phyloP scores from a whole-genome alignment of 2,113 vertebrate genomes.

The Corythoichthys haematopterus region DNA sequence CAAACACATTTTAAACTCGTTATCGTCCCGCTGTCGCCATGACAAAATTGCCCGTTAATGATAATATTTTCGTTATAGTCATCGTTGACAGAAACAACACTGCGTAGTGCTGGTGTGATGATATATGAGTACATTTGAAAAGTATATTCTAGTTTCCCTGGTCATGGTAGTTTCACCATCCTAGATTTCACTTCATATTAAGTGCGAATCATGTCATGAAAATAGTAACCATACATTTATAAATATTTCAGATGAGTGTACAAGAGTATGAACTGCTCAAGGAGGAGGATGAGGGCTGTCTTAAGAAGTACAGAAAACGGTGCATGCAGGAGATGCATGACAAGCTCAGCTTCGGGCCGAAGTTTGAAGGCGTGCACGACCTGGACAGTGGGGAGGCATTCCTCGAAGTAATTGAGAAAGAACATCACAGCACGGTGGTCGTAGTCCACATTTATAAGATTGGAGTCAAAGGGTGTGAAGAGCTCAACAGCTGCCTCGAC shows the following conservation, averaged over 20 bases:
- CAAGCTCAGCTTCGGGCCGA: slow-evolving; percentile 89
- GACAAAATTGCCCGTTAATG: too few relatives aligned
- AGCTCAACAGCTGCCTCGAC: slow-evolving; percentile 82
- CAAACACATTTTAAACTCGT: too few relatives aligned
- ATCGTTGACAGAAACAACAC: too few relatives aligned
- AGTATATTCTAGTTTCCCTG: neutral
- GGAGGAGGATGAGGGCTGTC: slow-evolving; percentile 84
- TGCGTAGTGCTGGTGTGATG: too few relatives aligned
- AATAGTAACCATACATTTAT: neutral
- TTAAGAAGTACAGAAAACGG: slow-evolving; percentile 86
- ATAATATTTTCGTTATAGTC: too few relatives aligned
- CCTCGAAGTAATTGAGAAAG: slow-evolving; percentile 88
- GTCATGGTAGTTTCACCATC: neutral
- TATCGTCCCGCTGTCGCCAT: too few relatives aligned
- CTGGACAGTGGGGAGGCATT: slow-evolving; percentile 88
- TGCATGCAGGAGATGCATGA: slow-evolving; percentile 98
- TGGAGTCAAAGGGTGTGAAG: slow-evolving; percentile 81
- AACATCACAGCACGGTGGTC: slow-evolving; percentile 82
- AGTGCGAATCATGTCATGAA: neutral
- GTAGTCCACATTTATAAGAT: slow-evolving; percentile 90
- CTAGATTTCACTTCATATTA: neutral
- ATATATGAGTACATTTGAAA: neutral
- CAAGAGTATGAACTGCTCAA: slow-evolving; percentile 91
- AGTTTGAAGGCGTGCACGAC: slow-evolving; percentile 81
- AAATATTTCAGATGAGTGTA: slow-evolving; percentile 82